Evolutionary conservation across 2,113 vertebrate species (phyloP).

Genomic region (Heteronetta atricapilla): DNA sequence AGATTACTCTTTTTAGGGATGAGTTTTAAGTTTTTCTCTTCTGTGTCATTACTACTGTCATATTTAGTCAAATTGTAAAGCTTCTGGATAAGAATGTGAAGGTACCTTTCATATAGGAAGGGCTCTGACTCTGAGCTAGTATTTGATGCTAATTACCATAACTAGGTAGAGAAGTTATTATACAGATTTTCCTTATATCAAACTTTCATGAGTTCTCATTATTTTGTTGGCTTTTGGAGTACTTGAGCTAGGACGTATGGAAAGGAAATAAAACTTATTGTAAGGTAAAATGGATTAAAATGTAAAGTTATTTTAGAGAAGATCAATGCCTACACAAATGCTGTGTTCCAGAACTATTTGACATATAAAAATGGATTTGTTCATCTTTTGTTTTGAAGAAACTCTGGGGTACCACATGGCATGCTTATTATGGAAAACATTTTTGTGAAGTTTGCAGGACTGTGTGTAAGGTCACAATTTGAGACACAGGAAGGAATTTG

Average conservation of each 20-base stretch:
- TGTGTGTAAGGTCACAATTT: background rate
- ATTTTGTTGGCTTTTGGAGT: background rate
- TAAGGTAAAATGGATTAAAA: background rate
- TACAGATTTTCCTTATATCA: background rate
- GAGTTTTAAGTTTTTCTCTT: background rate
- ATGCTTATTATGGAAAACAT: background rate
- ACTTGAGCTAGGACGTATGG: background rate
- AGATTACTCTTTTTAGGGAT: background rate
- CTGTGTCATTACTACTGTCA: rapidly evolving
- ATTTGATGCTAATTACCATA: background rate
- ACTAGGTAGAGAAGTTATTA: background rate
- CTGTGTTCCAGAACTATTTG: background rate
- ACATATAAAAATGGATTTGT: background rate
- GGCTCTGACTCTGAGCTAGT: background rate
- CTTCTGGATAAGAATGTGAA: background rate
- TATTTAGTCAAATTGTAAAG: background rate
- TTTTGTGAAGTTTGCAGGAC: background rate
- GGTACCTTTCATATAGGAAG: background rate
- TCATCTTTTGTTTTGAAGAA: background rate
- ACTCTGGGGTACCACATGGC: background rate
- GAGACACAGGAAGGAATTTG: background rate
- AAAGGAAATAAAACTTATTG: background rate
- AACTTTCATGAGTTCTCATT: background rate
- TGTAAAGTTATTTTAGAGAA: background rate
- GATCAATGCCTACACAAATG: background rate